Conservation (phyloP, 2,113 vertebrate species). For the Phoenicopterus ruber region DNA sequence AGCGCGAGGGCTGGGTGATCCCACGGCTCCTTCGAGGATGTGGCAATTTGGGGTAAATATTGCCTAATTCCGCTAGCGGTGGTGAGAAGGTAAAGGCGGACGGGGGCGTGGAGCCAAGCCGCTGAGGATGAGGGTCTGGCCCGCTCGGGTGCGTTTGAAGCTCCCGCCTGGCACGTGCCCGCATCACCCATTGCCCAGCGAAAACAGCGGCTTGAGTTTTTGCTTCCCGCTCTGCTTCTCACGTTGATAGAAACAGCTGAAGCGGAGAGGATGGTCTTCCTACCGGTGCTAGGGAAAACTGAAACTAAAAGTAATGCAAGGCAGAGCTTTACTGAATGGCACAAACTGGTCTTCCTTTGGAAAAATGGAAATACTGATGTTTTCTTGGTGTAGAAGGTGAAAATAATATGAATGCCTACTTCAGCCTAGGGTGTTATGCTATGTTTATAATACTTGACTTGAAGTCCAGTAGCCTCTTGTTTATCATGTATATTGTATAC, state of each 20-base stretch:
- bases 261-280: background rate
- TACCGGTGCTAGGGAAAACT: background rate
- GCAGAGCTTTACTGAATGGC: background rate
- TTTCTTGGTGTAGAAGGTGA: background rate
- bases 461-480: background rate
- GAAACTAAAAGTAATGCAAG: constrained; percentile 19
- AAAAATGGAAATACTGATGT: background rate
- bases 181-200: accelerated
- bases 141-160: accelerated
- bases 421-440: background rate
- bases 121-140: background rate
- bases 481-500: background rate
- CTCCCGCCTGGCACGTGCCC: accelerated
- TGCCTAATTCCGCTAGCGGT: background rate
- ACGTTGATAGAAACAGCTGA: accelerated
- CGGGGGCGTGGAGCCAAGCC: background rate
- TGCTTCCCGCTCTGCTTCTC: background rate
- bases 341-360: background rate
- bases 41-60: background rate
- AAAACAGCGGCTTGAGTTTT: background rate
- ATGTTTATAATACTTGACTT: background rate
- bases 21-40: background rate
- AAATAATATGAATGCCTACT: background rate
- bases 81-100: background rate
- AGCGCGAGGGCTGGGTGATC: background rate